These are phyloP conservation scores for Calvadosia cruxmelitensis DNA, from an alignment of 30 jellyfish, hydroid and myxozoan species.

Conservation along the genomic window DNA sequence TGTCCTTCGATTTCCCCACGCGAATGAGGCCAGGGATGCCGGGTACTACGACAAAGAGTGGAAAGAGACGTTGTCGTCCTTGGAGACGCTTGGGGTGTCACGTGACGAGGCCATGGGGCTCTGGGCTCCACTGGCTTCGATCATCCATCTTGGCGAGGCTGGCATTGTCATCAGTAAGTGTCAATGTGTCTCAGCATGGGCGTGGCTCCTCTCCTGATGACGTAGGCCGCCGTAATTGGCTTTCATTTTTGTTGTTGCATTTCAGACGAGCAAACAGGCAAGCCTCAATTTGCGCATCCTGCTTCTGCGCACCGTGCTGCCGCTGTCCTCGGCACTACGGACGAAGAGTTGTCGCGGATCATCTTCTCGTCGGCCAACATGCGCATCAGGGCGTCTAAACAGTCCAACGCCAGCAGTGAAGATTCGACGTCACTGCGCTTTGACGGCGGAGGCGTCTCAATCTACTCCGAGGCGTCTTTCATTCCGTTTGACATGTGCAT, in stretches of 20 bases:
- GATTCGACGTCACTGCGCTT: background rate
- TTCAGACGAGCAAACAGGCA: conserved; percentile 31
- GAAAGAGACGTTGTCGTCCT: conserved; percentile 52
- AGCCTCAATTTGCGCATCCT: conserved; percentile 46
- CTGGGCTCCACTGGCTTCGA: conserved; percentile 80
- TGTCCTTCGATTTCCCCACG: no score
- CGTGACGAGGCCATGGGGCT: conserved; percentile 73
- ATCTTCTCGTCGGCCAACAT: conserved; percentile 35
- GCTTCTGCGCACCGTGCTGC: conserved; percentile 84
- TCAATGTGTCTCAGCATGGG: no score
- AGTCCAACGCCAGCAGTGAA: background rate
- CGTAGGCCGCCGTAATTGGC: no score
- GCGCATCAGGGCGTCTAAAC: background rate
- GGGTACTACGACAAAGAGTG: conserved; percentile 38
- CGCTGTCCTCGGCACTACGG: conserved; percentile 70
- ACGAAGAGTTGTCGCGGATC: conserved; percentile 49
- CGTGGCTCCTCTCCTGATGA: no score
- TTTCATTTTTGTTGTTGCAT: background rate
- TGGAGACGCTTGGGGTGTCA: conserved; percentile 54
- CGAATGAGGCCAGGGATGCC: conserved; percentile 30
- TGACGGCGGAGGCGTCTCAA: background rate
- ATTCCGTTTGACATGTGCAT: conserved; percentile 13
- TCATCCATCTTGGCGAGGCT: conserved; percentile 83
- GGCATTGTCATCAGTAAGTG: conserved; percentile 56
- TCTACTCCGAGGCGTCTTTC: background rate